Conservation (phyloP, 30 jellyfish, hydroid and myxozoan genomes). For the Chrysaora quinquecirrha region DNA sequence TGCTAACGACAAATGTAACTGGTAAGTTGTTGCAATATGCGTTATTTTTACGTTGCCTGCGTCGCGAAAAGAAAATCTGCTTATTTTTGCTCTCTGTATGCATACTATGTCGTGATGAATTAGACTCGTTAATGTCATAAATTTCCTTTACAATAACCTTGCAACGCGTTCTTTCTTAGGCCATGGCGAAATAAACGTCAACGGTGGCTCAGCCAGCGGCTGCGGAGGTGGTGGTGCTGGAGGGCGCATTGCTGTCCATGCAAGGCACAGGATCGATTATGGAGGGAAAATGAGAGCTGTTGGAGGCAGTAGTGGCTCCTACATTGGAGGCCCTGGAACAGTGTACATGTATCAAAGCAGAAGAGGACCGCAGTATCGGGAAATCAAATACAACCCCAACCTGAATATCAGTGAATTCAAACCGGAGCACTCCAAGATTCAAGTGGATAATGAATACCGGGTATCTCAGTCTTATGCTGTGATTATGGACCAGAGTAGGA, state of each 20-base stretch:
- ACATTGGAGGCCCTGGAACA: constrained; percentile 68
- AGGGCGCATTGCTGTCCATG: constrained; percentile 61
- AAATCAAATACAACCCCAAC: constrained; percentile 38
- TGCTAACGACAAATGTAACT: constrained; percentile 55
- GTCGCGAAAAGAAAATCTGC: no score
- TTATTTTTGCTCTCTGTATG: no score
- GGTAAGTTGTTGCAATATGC: no score
- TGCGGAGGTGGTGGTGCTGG: constrained; percentile 82
- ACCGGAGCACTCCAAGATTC: constrained; percentile 51
- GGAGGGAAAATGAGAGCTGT: constrained; percentile 54
- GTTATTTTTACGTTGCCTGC: neutral
- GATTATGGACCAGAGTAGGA: constrained; percentile 47
- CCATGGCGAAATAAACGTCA: constrained; percentile 57
- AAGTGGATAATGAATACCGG: constrained; percentile 24
- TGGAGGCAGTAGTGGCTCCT: constrained; percentile 51
- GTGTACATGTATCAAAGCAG: constrained; percentile 64
- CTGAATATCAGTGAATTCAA: constrained; percentile 43
- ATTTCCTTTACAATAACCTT: no score
- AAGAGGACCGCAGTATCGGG: constrained; percentile 73
- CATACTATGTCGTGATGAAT: no score
- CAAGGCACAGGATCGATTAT: constrained; percentile 68
- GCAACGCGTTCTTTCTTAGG: constrained; percentile 34
- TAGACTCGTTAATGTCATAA: no score
- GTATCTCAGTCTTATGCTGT: constrained; percentile 33
- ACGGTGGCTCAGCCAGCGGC: constrained; percentile 51